phyloP scores from a whole-genome alignment of 2,888 invertebrate species.

The Crocallis elinguaria region DNA sequence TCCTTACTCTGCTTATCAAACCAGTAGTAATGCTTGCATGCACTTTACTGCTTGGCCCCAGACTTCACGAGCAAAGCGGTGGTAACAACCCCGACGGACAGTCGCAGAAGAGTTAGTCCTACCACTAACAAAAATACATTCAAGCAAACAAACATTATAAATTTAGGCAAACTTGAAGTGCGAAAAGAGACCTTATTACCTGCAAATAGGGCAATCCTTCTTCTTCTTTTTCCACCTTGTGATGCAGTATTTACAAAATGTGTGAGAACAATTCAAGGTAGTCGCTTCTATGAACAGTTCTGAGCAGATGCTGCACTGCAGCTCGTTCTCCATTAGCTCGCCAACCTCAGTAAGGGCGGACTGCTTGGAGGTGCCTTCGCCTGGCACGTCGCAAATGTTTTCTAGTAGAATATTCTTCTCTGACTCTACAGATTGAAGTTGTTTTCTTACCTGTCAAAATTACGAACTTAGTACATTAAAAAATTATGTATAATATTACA shows the following conservation, averaged over 20 bases:
- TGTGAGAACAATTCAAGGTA: conserved; percentile 89
- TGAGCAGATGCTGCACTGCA: conserved; percentile 90
- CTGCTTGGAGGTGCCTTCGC: conserved; percentile 53
- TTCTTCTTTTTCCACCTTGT: conserved; percentile 88
- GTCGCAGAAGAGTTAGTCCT: too few species aligned
- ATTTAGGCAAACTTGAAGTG: neutral
- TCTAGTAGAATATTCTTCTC: conserved; percentile 65
- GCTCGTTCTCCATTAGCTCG: conserved; percentile 87
- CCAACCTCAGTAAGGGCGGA: conserved; percentile 69
- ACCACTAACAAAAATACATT: too few species aligned
- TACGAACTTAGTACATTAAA: neutral
- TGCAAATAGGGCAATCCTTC: conserved; percentile 89
- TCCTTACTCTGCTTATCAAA: too few species aligned
- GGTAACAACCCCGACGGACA: too few species aligned
- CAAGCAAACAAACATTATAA: too few species aligned
- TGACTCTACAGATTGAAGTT: conserved; percentile 59
- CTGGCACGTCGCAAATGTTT: conserved; percentile 42
- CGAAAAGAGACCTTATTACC: conserved; percentile 47
- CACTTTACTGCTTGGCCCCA: too few species aligned
- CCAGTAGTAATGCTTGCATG: too few species aligned
- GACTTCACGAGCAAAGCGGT: too few species aligned
- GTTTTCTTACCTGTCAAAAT: conserved; percentile 56
- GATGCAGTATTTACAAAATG: conserved; percentile 90
- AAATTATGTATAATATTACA: neutral
- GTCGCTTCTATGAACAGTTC: conserved; percentile 89